Conservation (phyloP, 2,888 invertebrate genomes). For the Scaeva pyrastri region DNA sequence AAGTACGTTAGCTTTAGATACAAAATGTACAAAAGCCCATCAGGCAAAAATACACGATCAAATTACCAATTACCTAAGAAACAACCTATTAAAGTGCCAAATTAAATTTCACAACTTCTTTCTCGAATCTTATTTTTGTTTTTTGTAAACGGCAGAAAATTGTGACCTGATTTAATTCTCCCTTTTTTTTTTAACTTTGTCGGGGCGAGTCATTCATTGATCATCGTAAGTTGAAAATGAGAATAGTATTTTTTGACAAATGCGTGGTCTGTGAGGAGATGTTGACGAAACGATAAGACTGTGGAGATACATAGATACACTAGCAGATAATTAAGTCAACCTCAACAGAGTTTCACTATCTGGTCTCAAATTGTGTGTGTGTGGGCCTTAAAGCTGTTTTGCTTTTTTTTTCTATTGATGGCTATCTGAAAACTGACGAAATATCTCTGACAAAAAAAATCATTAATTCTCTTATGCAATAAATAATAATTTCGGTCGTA, state of each 20-base stretch:
- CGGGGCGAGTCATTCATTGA: slow-evolving; percentile 6
- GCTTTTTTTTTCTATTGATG: background rate
- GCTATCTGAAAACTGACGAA: slow-evolving; percentile 35
- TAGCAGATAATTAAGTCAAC: slow-evolving; percentile 3
- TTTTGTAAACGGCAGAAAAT: slow-evolving; percentile 1
- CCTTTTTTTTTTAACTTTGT: slow-evolving; percentile 29
- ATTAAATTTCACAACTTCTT: slow-evolving; percentile 30
- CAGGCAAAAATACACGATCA: slow-evolving; percentile 28
- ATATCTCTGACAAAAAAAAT: slow-evolving; percentile 19
- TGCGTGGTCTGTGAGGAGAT: background rate
- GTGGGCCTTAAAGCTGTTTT: slow-evolving; percentile 6
- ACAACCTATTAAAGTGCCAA: slow-evolving; percentile 12
- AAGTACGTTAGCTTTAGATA: slow-evolving; percentile 21
- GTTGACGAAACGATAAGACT: too few relatives aligned
- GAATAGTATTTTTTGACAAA: slow-evolving; percentile 8
- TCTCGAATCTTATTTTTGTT: background rate
- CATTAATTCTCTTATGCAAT: slow-evolving; percentile 37
- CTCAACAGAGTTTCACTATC: background rate
- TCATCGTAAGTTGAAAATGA: slow-evolving; percentile 4
- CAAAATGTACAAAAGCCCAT: background rate
- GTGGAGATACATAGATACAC: background rate
- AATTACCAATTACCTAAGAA: slow-evolving; percentile 33
- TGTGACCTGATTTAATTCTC: slow-evolving; percentile 24
- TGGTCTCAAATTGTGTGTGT: background rate
- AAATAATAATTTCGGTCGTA: background rate